Base-by-base conservation (phyloP, 23 tunicate species). In the Diplosoma virens region DNA sequence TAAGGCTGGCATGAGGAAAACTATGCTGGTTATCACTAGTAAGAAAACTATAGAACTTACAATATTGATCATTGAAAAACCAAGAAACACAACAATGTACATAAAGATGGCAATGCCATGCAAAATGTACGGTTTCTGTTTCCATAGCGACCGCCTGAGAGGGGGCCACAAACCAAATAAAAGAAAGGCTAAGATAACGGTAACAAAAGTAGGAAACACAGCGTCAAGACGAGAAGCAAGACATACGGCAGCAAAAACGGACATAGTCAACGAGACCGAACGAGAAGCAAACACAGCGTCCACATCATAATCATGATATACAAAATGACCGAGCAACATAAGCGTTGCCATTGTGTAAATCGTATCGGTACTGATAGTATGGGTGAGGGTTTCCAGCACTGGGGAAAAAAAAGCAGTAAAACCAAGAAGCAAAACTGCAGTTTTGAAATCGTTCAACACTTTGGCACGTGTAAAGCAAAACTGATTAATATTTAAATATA, bases 91-190 rank as follows among this genome's bases (percentile, higher is more conserved):
- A 45, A 77, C 31, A 9, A 60, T 17, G 64, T 29, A 52, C 55
- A 85, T 31, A n/a, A 81, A n/a, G 50, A 71, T 1, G 11, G 88
- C 71, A 27, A 81, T 30, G n/a, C 56, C 63, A 5, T 23, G 46
- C 26, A 85, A 64, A 6, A 79, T 14, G 22, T 28, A 25, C 6
- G 91, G 92, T 16, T 20, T 59, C 14, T 69, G 61, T 31, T 46
- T 27, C 80, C 73, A 72, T 17, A 85, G 32, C 7, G 52, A 17
- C 9, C 85, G 76, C 17, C 89, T 80, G 31, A 92, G 27, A 9
- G 82, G 78, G 0, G 97, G 97, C 97, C 97, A 92, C 6, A 92
- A 76, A 17, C 97, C 97, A 64, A 92, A 92, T 28, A 92, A 60
- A 31, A 56, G 34, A 45, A 92, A 76, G 21, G 97, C 97, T 22